A percentile compares a stretch with the other conserved stretches of the same genome.
phyloP scores from a whole-genome alignment of 2,797 vertebrate species.

The Enteromius paludinosus region DNA sequence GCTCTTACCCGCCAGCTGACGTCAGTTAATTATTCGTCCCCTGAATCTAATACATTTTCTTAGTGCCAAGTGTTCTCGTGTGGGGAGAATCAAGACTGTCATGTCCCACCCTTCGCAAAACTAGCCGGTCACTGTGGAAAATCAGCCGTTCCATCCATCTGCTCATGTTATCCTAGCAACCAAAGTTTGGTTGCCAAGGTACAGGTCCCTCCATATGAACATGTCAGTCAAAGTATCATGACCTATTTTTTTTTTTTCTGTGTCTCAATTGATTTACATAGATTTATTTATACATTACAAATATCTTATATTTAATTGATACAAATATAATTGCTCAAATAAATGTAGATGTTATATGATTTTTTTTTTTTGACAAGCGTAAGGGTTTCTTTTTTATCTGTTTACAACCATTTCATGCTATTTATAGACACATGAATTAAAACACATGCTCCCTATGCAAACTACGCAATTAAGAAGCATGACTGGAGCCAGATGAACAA shows the following conservation, averaged over 20 bases:
- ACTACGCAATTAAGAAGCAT: not conserved
- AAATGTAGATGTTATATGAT: not conserved
- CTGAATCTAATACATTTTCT: slow-evolving; percentile 85
- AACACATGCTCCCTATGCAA: slow-evolving; percentile 34
- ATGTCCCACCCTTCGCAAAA: slow-evolving; percentile 59
- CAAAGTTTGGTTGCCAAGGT: slow-evolving; percentile 81
- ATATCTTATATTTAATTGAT: not conserved
- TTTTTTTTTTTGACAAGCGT: slow-evolving; percentile 45
- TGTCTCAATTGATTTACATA: slow-evolving; percentile 15
- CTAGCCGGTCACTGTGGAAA: slow-evolving; percentile 77
- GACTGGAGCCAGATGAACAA: slow-evolving; percentile 3
- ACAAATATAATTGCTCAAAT: not conserved
- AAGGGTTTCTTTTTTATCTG: slow-evolving; percentile 62
- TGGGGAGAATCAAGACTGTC: slow-evolving; percentile 73
- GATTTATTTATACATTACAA: not conserved
- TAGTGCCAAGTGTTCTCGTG: slow-evolving; percentile 79
- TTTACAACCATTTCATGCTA: slow-evolving; percentile 64
- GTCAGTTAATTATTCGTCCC: slow-evolving; percentile 88
- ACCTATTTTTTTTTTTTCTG: slow-evolving; percentile 35
- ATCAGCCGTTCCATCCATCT: slow-evolving; percentile 81
- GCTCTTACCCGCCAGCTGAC: slow-evolving; percentile 79
- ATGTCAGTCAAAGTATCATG: slow-evolving; percentile 79
- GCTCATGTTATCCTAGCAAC: slow-evolving; percentile 90
- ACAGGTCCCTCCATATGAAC: slow-evolving; percentile 85
- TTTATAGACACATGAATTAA: slow-evolving; percentile 60